phyloP scores from a whole-genome alignment of 2,888 invertebrate species.

The Drosophila flavopinicola region DNA sequence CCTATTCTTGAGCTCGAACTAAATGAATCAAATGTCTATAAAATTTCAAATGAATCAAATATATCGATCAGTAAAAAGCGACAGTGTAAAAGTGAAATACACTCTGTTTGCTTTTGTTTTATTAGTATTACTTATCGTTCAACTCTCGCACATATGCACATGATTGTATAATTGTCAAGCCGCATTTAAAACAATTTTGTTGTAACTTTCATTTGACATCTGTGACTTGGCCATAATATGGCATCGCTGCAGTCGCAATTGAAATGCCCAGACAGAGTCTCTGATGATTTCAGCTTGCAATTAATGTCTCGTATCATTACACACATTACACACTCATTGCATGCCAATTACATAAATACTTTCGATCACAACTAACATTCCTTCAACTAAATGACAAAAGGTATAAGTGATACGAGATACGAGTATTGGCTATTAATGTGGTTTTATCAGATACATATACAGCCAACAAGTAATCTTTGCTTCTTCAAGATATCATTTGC shows the following conservation, averaged over 20 bases:
- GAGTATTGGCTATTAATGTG: constrained; percentile 2
- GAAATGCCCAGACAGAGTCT: constrained; percentile 30
- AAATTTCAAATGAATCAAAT: too few species aligned
- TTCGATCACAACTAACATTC: constrained; percentile 8
- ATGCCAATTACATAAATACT: constrained; percentile 36
- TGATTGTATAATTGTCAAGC: constrained; percentile 20
- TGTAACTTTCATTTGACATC: constrained; percentile 67
- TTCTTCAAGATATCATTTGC: too few species aligned
- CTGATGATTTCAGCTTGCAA: constrained; percentile 63
- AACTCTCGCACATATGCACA: constrained; percentile 9
- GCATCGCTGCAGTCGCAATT: constrained; percentile 41
- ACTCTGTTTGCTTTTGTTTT: neutral
- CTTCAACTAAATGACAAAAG: constrained; percentile 16
- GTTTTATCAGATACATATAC: neutral
- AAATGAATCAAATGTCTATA: too few species aligned
- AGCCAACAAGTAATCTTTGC: too few species aligned
- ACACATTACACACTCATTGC: constrained; percentile 46
- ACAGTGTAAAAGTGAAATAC: too few species aligned
- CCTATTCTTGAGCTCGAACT: too few species aligned
- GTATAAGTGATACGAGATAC: neutral
- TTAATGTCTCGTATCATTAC: constrained; percentile 62
- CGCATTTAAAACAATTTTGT: constrained; percentile 24
- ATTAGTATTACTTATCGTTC: neutral
- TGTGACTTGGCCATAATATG: constrained; percentile 30
- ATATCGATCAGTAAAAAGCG: too few species aligned